Evolutionary conservation across 1,140 invertebrate species (phyloP).

Genomic region (Eumeta japonica): DNA sequence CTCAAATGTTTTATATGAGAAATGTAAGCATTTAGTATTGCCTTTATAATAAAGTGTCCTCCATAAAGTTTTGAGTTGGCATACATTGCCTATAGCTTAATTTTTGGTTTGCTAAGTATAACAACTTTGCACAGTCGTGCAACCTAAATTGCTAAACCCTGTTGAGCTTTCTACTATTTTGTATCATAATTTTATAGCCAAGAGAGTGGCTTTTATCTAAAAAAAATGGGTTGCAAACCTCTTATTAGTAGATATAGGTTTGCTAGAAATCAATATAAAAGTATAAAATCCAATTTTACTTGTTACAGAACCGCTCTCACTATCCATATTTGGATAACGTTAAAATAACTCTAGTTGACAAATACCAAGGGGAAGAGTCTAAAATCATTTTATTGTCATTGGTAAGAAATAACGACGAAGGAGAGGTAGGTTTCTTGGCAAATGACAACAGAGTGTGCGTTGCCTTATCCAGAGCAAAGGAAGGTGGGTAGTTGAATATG

Average conservation of each 20-base stretch:
- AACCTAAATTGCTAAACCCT: too few relatives aligned
- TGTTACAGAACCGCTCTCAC: slow-evolving; percentile 35
- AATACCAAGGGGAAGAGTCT: slow-evolving; percentile 84
- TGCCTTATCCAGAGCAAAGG: slow-evolving; percentile 76
- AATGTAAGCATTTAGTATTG: slow-evolving; percentile 26
- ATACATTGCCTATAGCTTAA: too few relatives aligned
- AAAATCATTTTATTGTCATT: slow-evolving; percentile 82
- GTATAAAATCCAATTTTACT: slow-evolving; percentile 5
- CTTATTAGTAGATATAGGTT: not conserved
- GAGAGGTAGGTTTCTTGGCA: slow-evolving; percentile 76
- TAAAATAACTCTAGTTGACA: slow-evolving; percentile 72
- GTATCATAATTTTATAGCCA: too few relatives aligned
- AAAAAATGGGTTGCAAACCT: too few relatives aligned
- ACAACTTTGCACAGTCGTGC: too few relatives aligned
- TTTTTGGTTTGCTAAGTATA: too few relatives aligned
- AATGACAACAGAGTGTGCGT: slow-evolving; percentile 80
- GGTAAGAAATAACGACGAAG: slow-evolving; percentile 70
- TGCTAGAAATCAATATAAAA: too few relatives aligned
- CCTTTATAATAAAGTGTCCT: too few relatives aligned
- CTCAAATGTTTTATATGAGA: slow-evolving; percentile 60
- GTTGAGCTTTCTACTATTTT: too few relatives aligned
- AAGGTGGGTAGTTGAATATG: slow-evolving; percentile 60
- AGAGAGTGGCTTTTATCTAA: too few relatives aligned
- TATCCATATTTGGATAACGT: slow-evolving; percentile 42
- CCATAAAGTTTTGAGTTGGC: too few relatives aligned